Percentiles rank a stretch among this genome's conserved stretches.
Conservation (phyloP, 2,113 vertebrate species). For the Isurus oxyrinchus region DNA sequence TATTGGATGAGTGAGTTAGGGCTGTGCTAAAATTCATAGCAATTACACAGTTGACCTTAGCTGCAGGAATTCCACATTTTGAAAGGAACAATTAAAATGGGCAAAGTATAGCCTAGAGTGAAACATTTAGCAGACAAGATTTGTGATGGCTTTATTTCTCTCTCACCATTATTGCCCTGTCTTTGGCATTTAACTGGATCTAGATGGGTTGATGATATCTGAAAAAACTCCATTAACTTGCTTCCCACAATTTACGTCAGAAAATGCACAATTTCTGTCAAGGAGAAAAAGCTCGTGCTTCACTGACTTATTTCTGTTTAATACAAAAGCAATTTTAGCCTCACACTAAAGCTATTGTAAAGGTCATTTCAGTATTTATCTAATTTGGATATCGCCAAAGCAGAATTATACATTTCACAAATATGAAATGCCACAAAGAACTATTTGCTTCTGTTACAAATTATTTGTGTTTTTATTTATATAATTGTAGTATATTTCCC, state of each 20-base stretch:
- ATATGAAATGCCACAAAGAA: background rate
- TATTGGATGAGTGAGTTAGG: background rate
- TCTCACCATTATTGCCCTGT: background rate
- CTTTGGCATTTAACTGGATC: background rate
- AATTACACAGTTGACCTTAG: background rate
- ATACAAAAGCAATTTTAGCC: background rate
- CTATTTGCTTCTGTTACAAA: background rate
- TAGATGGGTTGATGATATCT: background rate
- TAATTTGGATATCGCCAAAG: background rate
- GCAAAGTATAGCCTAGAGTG: background rate
- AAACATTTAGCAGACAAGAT: background rate
- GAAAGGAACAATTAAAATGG: background rate
- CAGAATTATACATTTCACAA: background rate
- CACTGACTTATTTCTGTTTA: background rate
- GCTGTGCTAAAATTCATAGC: background rate
- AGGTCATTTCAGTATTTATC: background rate
- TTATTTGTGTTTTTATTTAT: background rate
- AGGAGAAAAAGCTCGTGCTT: background rate
- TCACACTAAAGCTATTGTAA: background rate
- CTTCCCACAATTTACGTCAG: background rate
- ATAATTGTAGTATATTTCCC: background rate
- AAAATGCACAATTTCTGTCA: background rate
- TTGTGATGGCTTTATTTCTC: background rate
- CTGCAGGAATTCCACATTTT: background rate
- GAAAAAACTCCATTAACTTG: background rate